phyloP scores from a whole-genome alignment of 2,113 vertebrate genomes.

The Phrynosoma blainvillii region DNA sequence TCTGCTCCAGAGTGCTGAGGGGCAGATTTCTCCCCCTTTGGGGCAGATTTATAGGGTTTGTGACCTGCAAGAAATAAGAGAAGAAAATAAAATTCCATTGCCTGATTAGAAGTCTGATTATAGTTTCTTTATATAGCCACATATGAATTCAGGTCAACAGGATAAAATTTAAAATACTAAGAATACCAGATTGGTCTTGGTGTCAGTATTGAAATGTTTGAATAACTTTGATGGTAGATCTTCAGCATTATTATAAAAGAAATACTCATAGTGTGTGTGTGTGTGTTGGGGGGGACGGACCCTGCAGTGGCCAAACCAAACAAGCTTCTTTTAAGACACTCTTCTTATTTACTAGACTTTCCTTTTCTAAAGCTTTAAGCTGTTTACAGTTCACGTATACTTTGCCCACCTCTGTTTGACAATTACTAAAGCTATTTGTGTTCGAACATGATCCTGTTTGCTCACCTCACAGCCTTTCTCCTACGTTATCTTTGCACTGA shows the following conservation, averaged over 20 bases:
- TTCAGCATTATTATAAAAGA: not conserved
- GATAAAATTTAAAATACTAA: not conserved
- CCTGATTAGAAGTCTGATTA: not conserved
- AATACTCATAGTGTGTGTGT: not conserved
- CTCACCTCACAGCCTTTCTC: constrained; percentile 7
- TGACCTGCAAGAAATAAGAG: not conserved
- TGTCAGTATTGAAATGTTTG: too few species aligned
- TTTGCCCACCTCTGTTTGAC: constrained; percentile 18
- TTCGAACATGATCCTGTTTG: constrained; percentile 42
- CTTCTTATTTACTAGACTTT: not conserved
- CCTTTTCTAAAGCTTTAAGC: not conserved
- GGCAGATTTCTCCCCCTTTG: not conserved
- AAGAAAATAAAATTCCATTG: not conserved
- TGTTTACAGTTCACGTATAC: not conserved
- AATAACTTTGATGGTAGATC: not conserved
- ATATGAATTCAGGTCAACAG: not conserved
- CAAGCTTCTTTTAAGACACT: not conserved
- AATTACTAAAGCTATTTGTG: constrained; percentile 10
- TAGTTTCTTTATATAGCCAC: not conserved
- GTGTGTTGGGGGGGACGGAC: too few species aligned
- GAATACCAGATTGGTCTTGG: too few species aligned
- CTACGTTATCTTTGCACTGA: not conserved
- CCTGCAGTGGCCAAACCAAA: not conserved
- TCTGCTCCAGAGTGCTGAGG: too few species aligned
- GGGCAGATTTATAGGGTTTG: not conserved